phyloP scores from a whole-genome alignment of 2,113 vertebrate genomes.

The Myodes glareolus region DNA sequence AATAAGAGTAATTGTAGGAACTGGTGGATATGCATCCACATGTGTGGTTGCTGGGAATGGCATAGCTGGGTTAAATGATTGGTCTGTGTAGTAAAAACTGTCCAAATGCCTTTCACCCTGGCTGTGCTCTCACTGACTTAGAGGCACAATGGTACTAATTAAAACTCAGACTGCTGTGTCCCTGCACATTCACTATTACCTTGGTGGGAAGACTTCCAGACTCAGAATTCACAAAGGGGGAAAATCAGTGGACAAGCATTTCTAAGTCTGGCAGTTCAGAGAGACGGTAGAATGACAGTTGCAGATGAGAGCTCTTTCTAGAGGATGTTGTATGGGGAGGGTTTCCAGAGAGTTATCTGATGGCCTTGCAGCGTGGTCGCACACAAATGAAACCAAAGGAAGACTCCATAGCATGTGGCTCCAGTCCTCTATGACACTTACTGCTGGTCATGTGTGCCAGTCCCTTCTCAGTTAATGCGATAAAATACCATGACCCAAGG shows the following conservation, averaged over 20 bases:
- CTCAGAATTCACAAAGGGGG: slow-evolving; percentile 2
- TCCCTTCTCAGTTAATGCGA: not conserved
- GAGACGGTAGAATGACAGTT: not conserved
- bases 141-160: not conserved
- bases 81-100: not conserved
- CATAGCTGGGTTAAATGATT: not conserved
- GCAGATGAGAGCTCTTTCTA: not conserved
- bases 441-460: not conserved
- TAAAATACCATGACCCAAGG: not conserved
- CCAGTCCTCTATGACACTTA: not conserved
- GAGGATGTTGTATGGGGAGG: not conserved
- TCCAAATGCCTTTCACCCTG: not conserved
- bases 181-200: not conserved
- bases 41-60: not conserved
- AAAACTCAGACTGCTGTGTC: not conserved
- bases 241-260: not conserved
- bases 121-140: not conserved
- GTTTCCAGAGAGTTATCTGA: not conserved
- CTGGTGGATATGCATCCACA: not conserved
- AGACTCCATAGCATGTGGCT: not conserved
- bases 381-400: not conserved
- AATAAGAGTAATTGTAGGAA: not conserved
- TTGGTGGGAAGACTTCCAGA: not conserved
- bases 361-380: not conserved
- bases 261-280: not conserved